Base-by-base conservation (phyloP, 2,797 vertebrate species). In the Phylloscopus collybita region DNA sequence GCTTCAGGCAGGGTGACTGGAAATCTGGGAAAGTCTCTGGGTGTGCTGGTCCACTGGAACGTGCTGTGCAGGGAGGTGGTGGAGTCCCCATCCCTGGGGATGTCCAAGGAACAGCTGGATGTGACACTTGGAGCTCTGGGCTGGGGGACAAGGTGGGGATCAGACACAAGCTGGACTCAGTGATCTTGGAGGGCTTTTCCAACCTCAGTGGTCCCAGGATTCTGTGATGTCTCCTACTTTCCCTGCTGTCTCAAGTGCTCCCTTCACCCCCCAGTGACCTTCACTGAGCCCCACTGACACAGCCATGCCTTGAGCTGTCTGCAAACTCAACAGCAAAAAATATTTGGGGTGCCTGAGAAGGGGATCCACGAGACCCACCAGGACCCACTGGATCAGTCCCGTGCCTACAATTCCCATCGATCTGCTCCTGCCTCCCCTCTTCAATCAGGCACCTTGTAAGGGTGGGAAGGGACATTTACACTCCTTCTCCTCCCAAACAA, bases 401-500 rank as follows among this genome's bases (percentile, higher is more conserved):
- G 72, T 67, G 67, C 80, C 89, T 62, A 10, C 44, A 47, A 18
- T 7, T 47, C 62, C 70, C 76, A 71, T 56, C 0, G 54, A 79
- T 70, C 66, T 7, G 6, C 61, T 66, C 57, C 86, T 76, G 26
- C 90, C 75, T 93, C 57, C 15, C 9, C 66, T 86, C 80, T 84
- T 86, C 59, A 66, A 95, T 90, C 86, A 91, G 85, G 59, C 62
- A 82, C 85, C 84, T 91, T 91, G 86, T 66, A 59, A 92, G 65
- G 66, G 70, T 91, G 57, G 79, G 54, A 92, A 95, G 85, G 82
- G 88, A 86, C 92, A 92, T 94, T 91, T 86, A 70, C 51, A 10
- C 47, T 93, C 57, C n/a, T 70, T 50, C 90, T 85, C 85, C 86
- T 96, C 85, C 91, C 87, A 47, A 62, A 18, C 92, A 96, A 96